Conservation (phyloP, 2,888 invertebrate genomes). For the Aphrophora alni region DNA sequence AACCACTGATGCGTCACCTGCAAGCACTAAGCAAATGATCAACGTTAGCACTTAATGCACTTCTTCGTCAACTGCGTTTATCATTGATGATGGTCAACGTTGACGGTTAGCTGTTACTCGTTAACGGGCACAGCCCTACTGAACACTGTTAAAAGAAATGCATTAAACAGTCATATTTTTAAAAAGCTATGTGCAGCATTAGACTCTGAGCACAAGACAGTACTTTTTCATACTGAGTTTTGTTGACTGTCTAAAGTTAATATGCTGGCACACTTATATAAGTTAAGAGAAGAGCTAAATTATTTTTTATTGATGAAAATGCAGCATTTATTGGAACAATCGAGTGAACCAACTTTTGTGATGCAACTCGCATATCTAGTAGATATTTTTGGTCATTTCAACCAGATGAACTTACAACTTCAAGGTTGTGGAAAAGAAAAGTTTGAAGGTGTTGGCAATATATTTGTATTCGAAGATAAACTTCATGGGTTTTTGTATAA, state of each 20-base stretch:
- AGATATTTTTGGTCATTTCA: slow-evolving; percentile 39
- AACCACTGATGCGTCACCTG: too few species aligned
- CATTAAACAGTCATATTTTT: slow-evolving; percentile 24
- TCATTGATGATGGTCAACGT: slow-evolving; percentile 21
- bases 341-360: slow-evolving; percentile 28
- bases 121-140: too few species aligned
- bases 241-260: slow-evolving; percentile 40
- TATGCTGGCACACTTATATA: slow-evolving; percentile 33
- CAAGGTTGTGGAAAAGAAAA: slow-evolving; percentile 33
- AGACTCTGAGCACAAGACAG: slow-evolving; percentile 33
- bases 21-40: too few species aligned
- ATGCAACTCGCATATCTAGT: slow-evolving; percentile 36
- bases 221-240: slow-evolving; percentile 41
- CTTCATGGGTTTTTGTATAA: slow-evolving; percentile 12
- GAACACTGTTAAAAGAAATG: slow-evolving; percentile 29
- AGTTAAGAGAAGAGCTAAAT: slow-evolving; percentile 37
- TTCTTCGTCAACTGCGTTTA: too few species aligned
- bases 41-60: too few species aligned
- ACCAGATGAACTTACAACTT: slow-evolving; percentile 34
- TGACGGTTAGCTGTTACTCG: too few species aligned
- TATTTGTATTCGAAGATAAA: neutral
- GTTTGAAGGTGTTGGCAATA: slow-evolving; percentile 28
- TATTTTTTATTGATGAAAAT: slow-evolving; percentile 36
- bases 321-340: slow-evolving; percentile 25
- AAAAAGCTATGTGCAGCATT: slow-evolving; percentile 19